Evolutionary conservation across 2,888 invertebrate species (phyloP).

Genomic region (Eurytoma adleriae): DNA sequence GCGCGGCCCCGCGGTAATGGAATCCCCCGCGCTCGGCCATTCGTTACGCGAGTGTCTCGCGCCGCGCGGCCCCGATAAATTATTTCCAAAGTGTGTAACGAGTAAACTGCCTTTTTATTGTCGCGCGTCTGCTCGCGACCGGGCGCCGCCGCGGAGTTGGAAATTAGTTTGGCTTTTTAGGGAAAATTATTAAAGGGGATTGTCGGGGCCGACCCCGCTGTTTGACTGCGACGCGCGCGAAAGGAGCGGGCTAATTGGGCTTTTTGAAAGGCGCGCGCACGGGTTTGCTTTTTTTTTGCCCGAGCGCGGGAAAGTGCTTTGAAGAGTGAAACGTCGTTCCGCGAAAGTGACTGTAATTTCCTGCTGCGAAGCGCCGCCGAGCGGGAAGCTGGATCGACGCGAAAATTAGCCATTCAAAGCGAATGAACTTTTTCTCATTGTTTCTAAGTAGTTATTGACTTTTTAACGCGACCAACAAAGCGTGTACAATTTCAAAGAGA

Average conservation of each 20-base stretch:
- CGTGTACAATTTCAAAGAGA: no score
- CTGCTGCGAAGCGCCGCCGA: not conserved
- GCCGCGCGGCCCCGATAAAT: conserved; percentile 27
- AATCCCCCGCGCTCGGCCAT: not conserved
- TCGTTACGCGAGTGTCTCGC: not conserved
- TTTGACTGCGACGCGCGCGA: not conserved
- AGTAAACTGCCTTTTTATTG: conserved; percentile 15
- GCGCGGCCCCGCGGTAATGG: not conserved
- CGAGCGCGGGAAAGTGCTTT: not conserved
- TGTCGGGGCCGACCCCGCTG: not conserved
- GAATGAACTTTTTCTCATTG: not conserved
- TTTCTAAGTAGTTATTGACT: no score
- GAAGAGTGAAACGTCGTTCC: not conserved
- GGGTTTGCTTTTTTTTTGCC: not conserved
- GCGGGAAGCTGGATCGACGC: not conserved
- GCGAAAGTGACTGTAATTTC: conserved; percentile 11
- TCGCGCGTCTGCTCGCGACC: not conserved
- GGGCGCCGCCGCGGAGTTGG: not conserved
- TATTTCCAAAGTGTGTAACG: conserved; percentile 28
- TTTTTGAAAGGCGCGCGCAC: conserved; percentile 4
- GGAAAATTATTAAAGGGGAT: conserved; percentile 25
- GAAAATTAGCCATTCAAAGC: not conserved
- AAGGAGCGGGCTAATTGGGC: conserved; percentile 20
- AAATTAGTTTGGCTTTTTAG: conserved; percentile 28
- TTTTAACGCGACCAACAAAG: no score